phyloP scores from a whole-genome alignment of 1,140 invertebrate species.

The Drosophila pachea region DNA sequence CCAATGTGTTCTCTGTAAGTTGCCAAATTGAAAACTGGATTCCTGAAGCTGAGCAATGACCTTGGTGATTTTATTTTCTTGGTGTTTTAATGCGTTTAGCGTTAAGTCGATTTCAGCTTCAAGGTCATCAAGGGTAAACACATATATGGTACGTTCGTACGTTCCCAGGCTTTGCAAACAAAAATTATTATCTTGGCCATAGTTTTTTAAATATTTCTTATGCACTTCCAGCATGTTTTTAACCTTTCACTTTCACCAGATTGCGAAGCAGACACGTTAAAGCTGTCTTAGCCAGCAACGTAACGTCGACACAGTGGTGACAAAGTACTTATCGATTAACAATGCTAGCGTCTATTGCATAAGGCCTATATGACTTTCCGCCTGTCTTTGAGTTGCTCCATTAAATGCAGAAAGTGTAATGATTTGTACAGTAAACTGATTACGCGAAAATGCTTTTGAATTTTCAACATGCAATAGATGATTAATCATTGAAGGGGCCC shows the following conservation, averaged over 20 bases:
- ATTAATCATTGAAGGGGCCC: slow-evolving; percentile 42
- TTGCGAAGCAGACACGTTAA: slow-evolving; percentile 18
- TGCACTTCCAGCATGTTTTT: slow-evolving; percentile 18
- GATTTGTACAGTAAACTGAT: slow-evolving; percentile 41
- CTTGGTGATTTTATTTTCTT: slow-evolving; percentile 43
- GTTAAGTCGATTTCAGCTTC: slow-evolving; percentile 13
- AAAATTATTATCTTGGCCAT: not conserved
- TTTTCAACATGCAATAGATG: slow-evolving; percentile 29
- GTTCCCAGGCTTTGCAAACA: slow-evolving; percentile 5
- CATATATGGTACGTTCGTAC: slow-evolving; percentile 23
- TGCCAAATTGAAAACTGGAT: slow-evolving; percentile 54
- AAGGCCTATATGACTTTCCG: slow-evolving; percentile 26
- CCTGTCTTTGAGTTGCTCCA: slow-evolving; percentile 45
- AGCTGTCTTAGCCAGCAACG: slow-evolving; percentile 24
- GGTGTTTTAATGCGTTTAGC: slow-evolving; percentile 2
- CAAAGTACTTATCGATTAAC: slow-evolving; percentile 59
- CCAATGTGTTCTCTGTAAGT: slow-evolving; percentile 32
- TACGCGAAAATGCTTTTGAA: slow-evolving; percentile 29
- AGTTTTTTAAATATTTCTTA: slow-evolving; percentile 45
- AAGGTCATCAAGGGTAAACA: slow-evolving; percentile 48
- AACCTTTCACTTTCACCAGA: slow-evolving; percentile 59
- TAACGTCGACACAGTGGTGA: slow-evolving; percentile 24
- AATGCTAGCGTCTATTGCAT: slow-evolving; percentile 38
- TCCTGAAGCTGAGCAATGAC: slow-evolving; percentile 57
- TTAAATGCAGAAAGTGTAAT: slow-evolving; percentile 47